Conservation (phyloP, 1,140 invertebrate species). For the Tetramorium alpestre region DNA sequence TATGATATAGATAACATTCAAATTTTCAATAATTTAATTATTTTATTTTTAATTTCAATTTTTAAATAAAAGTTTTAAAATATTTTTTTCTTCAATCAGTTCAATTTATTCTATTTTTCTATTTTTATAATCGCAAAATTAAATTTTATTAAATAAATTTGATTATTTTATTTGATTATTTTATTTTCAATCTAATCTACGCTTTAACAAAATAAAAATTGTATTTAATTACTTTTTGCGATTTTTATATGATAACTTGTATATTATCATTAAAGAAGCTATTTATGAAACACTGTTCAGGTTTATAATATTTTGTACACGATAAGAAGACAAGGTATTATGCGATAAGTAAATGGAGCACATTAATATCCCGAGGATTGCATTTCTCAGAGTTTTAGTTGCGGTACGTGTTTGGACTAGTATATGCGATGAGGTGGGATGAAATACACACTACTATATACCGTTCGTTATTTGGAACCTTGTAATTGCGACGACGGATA, state of each 20-base stretch:
- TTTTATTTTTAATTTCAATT: not conserved
- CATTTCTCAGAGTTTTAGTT: constrained; percentile 25
- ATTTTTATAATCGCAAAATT: not conserved
- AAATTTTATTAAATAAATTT: not conserved
- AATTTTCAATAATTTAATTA: not conserved
- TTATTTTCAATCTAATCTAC: too few relatives aligned
- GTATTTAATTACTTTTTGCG: not conserved
- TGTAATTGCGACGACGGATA: constrained; percentile 7
- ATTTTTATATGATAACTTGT: not conserved
- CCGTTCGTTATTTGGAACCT: not conserved
- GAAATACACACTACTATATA: not conserved
- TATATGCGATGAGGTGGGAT: not conserved
- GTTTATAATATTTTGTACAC: not conserved
- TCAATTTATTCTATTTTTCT: not conserved
- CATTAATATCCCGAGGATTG: constrained; percentile 19
- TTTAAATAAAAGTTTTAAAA: not conserved
- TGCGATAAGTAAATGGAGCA: not conserved
- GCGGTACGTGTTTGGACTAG: not conserved
- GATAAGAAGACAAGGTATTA: not conserved
- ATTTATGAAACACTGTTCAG: not conserved
- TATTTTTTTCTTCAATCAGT: not conserved
- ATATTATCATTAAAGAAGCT: not conserved
- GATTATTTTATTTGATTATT: too few relatives aligned
- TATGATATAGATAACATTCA: not conserved
- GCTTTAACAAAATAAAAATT: too few relatives aligned